Evolutionary conservation across 2,797 vertebrate genomes (phyloP), one percentile per base, ranked within the genome.

Genomic region (Otolemur crassicaudatus): DNA sequence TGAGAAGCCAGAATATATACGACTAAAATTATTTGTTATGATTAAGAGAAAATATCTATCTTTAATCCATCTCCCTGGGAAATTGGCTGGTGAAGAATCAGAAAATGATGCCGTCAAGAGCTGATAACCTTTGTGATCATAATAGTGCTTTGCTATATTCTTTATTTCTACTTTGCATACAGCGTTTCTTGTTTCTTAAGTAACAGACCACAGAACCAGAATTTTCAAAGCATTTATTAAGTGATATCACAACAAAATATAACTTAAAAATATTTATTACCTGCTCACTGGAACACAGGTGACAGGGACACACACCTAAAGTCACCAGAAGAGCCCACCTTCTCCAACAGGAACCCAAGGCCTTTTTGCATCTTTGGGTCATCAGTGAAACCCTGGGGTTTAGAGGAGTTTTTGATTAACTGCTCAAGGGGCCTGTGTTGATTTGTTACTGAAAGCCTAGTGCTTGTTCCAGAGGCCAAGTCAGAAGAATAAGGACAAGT

Each of bases 211-310:
- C 23, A 65, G 29, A 65, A 27, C 6, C 14, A n/a, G 29, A 65
- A 67, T 67, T n/a, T n/a, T 65, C 63, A n/a, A 67, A 67, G 25
- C 29, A 87, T 69, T 95, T 92, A 81, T 73, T 92, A 92, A 87
- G n/a, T 83, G 22, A 91, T 53, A 40, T 25, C n/a, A 37, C 31
- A 76, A 69, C 22, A 93, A 91, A 92, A 46, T 67, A 29, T 29
- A 37, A 53, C 73, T 86, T 69, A 27, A 76, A 87, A 80, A 12
- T 56, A 79, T 40, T 93, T 70, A 12, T 37, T 94, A 53, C 49
- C 3, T 16, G 14, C 49, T 13, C 49, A 49, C 49, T 49, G 49
- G 14, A 16, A 53, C 14, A 14, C 49, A 53, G 14, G 49, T 53
- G 49, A 53, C 49, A 53, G 49, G 49, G 49, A 53, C 49, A 53